Evolutionary conservation across 2,888 invertebrate species (phyloP).

Genomic region (Eupithecia subfuscata): DNA sequence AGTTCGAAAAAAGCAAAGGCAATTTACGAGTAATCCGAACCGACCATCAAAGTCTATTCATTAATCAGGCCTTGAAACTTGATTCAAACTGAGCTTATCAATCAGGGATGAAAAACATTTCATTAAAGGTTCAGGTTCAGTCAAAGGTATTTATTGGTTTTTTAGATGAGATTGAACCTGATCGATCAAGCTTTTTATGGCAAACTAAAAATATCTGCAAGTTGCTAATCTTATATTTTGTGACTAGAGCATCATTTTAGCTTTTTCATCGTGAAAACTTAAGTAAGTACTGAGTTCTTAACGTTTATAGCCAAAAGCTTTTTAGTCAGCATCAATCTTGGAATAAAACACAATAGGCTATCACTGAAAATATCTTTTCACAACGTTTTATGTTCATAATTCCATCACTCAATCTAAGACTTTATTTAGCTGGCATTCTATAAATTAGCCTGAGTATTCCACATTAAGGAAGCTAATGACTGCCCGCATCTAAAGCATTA

Average conservation of each 20-base stretch:
- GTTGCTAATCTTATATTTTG: background rate
- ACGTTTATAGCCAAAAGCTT: conserved; percentile 9
- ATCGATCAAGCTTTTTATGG: background rate
- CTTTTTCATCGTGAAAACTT: background rate
- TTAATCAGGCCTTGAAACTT: conserved; percentile 27
- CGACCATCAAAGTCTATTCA: conserved; percentile 24
- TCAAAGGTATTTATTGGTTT: conserved; percentile 14
- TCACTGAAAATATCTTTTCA: conserved; percentile 6
- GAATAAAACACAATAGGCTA: conserved; percentile 13
- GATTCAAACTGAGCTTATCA: conserved; percentile 18
- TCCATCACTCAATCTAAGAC: background rate
- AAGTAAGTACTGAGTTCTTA: conserved; percentile 1
- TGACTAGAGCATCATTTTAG: background rate
- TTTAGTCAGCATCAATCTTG: conserved; percentile 15
- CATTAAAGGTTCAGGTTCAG: conserved; percentile 13
- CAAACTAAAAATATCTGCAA: background rate
- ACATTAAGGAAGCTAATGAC: conserved; percentile 31
- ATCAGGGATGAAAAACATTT: conserved; percentile 24
- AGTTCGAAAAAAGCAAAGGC: conserved; percentile 26
- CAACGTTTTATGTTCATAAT: conserved; percentile 10
- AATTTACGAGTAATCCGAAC: conserved; percentile 31
- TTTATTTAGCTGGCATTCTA: background rate
- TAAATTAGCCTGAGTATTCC: conserved; percentile 13
- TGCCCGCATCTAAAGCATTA: conserved; percentile 23
- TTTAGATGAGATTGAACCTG: background rate